phyloP scores from a whole-genome alignment of 1,140 invertebrate genomes.

The Caenorhabditis latens region DNA sequence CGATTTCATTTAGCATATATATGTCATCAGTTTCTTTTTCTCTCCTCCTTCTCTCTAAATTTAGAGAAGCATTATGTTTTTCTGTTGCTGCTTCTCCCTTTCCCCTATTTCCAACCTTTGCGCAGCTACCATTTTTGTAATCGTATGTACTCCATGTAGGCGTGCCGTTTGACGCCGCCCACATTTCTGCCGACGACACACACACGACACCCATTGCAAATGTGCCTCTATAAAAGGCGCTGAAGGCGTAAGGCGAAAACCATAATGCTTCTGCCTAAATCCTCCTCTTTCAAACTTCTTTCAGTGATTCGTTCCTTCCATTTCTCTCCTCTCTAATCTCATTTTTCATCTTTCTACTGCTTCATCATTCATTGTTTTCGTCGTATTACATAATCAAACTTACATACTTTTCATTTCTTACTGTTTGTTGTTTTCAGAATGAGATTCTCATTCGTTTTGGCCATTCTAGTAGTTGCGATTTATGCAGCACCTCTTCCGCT shows the following conservation, averaged over 20 bases:
- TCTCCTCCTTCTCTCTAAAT: background rate
- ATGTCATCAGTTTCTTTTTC: constrained; percentile 15
- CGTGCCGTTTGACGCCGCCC: constrained; percentile 50
- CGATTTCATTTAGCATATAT: constrained; percentile 45
- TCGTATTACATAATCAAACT: constrained; percentile 32
- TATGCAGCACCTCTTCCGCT: constrained; percentile 50
- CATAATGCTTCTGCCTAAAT: constrained; percentile 45
- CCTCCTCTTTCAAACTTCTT: background rate
- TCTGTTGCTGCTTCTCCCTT: background rate
- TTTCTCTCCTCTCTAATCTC: constrained; percentile 27
- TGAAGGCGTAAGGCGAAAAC: constrained; percentile 50
- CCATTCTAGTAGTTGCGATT: constrained; percentile 22
- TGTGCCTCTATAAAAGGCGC: constrained; percentile 52
- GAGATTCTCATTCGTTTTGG: constrained; percentile 45
- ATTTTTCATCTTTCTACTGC: background rate
- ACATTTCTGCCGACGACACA: constrained; percentile 34
- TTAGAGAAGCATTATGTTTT: constrained; percentile 21
- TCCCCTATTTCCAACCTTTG: constrained; percentile 19
- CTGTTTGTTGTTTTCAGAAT: constrained; percentile 30
- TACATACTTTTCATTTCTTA: background rate
- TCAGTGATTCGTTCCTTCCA: constrained; percentile 36
- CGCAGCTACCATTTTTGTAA: constrained; percentile 39
- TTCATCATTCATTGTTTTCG: background rate
- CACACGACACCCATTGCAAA: constrained; percentile 49
- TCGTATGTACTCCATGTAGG: constrained; percentile 52